Base-by-base conservation (phyloP, 2,113 vertebrate species). In the Pollimyrus isidori region DNA sequence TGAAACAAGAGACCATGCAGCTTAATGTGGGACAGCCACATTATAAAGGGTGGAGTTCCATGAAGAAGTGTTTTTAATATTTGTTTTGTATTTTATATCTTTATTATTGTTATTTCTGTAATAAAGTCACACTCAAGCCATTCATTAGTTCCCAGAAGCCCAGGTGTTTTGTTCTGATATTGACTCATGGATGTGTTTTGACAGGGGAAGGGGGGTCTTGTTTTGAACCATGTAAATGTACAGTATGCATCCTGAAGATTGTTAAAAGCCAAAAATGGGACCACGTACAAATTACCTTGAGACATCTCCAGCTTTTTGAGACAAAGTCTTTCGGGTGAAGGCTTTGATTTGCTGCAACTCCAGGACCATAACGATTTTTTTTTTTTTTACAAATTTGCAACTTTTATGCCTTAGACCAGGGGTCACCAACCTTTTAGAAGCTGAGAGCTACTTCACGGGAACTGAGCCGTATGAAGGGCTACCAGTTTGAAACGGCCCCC, bases 71-170 rank as follows among this genome's bases (percentile, higher is more conserved):
- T 80, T 80, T 19, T 5, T 80, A 15, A 42, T 80, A 39, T 80
- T 80, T 80, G 3, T 42, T 80, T 80, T 80, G 73, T 80, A 80
- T 80, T 80, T 80, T 39, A 42, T 80, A 80, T 80, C 73, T 42
- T 69, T 69, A 30, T 69, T 26, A 80, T 42, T 80, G 39, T 80
- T 80, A 80, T 80, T 42, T 42, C 73, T 80, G 35, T 80, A 80
- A 35, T 19, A 80, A 80, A 80, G 15, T 42, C 15, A 80, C 13
- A 42, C 73, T 80, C 73, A 11, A 42, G 17, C 15, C 73, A 80
- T 80, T 80, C 73, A 80, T 39, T 80, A 80, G 73, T 42, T 80
- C 73, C 73, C 73, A 80, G 73, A 80, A 80, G 35, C 30, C 73
- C 73, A 19, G 42, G 13, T 80, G 4, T 42, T 80, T 80, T 80